Evolutionary conservation across 2,888 invertebrate genomes (phyloP).

Genomic region (Gnatocerus cornutus): DNA sequence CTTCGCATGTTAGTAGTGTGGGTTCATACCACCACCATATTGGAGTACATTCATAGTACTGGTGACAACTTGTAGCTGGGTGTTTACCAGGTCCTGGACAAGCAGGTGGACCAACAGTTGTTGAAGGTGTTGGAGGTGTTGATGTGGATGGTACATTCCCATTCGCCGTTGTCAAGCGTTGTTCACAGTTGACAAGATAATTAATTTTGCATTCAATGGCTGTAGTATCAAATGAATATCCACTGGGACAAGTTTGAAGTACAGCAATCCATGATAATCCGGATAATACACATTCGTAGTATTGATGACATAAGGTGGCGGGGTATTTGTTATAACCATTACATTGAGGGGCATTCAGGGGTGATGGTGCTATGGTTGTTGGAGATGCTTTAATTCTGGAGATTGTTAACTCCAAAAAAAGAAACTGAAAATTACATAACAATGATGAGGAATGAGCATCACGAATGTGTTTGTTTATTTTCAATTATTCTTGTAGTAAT

Average conservation of each 20-base stretch:
- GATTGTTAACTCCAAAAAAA: too few relatives aligned
- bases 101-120: not conserved
- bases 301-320: not conserved
- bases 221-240: too few relatives aligned
- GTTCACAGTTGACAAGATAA: too few relatives aligned
- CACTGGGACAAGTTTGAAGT: not conserved
- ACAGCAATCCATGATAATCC: not conserved
- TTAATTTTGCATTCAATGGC: too few relatives aligned
- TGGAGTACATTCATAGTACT: slow-evolving; percentile 10
- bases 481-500: too few relatives aligned
- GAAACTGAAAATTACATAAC: too few relatives aligned
- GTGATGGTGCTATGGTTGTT: not conserved
- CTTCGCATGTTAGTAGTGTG: not conserved
- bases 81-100: not conserved
- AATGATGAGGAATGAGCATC: too few relatives aligned
- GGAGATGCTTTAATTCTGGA: not conserved
- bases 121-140: not conserved
- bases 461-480: too few relatives aligned
- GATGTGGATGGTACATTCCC: too few relatives aligned
- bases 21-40: slow-evolving; percentile 2
- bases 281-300: not conserved
- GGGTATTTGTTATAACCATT: not conserved
- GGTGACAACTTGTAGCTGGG: slow-evolving; percentile 1
- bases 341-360: not conserved
- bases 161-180: not conserved